Base-by-base conservation (phyloP, 2,888 invertebrate species). In the Cheilosia soror region DNA sequence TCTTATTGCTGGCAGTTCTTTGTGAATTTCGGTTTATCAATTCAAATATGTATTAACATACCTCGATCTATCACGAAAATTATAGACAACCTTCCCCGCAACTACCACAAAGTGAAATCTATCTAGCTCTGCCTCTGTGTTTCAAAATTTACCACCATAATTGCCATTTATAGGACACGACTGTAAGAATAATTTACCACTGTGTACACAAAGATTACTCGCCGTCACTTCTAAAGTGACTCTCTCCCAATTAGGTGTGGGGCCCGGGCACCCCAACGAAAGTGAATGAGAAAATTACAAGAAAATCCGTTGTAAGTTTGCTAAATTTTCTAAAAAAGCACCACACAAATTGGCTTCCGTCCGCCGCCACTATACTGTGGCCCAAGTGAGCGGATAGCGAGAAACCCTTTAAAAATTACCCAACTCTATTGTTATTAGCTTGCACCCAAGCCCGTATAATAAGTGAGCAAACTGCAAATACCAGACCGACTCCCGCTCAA, bases 351-450 rank as follows among this genome's bases (percentile, higher is more conserved):
- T 85, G 81, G 85, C 81, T 85, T 81, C 85, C 62, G 84, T 66
- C 9, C 11, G 42, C 11, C 25, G 51, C 31, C 15, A 44, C 60
- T 33, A 40, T 49, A 44, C n/a, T 1, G 15, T 6, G 11, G 4
- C 4, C 15, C 62, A 42, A 63, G 37, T 27, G 44, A 15, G 51
- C n/a, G 31, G 47, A 75, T 76, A 80, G 85, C 85, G 85, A 62
- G 85, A 85, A 83, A 77, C 85, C 81, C 85, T 85, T 85, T 85
- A 72, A 80, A 66, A 62, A 65, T 80, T 85, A 72, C 85, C 44
- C 77, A 80, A 81, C 68, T 80, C 76, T 53, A 60, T 49, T 58
- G 65, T 75, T 79, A 66, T 75, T 76, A 80, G 75, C 79, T 66
- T 53, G 47, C 77, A 73, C 73, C 73, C 73, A 73, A 65, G 62